phyloP scores from a whole-genome alignment of 2,113 vertebrate genomes.

The Orthochromis malagaraziensis region DNA sequence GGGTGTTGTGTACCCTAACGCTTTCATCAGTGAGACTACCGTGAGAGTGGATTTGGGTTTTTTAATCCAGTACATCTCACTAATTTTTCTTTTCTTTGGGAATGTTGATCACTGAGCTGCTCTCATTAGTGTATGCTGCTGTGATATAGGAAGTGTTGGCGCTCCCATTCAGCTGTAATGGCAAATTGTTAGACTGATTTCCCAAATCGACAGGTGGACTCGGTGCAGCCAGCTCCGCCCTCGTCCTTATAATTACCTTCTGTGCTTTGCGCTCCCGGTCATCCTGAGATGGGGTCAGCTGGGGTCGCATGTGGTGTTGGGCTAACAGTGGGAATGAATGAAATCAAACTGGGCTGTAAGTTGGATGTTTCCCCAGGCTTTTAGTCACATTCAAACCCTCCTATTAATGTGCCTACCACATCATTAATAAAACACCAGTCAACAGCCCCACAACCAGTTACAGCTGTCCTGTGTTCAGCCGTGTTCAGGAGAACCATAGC shows the following conservation, averaged over 20 bases:
- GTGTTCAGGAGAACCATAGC: background rate
- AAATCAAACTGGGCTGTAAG: background rate
- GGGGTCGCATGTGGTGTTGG: background rate
- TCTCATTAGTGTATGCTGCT: background rate
- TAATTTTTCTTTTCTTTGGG: background rate
- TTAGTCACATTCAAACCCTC: background rate
- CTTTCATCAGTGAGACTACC: background rate
- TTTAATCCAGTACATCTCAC: background rate
- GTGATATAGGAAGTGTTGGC: constrained; percentile 29
- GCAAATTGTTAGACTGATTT: constrained; percentile 23
- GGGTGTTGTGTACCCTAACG: background rate
- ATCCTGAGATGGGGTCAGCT: background rate
- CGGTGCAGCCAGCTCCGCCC: background rate
- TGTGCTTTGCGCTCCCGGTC: background rate
- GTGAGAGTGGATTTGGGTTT: background rate
- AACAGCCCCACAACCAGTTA: constrained; percentile 31
- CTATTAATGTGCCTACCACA: constrained; percentile 46
- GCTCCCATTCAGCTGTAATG: constrained; percentile 8
- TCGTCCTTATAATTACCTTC: background rate
- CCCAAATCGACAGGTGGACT: constrained; percentile 29
- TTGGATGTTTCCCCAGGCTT: constrained; percentile 41
- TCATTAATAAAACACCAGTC: constrained; percentile 57
- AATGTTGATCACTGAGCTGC: background rate
- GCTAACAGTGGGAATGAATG: background rate
- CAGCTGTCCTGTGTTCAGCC: background rate